Conservation (phyloP, 1,140 invertebrate species). For the Drosophila erecta region DNA sequence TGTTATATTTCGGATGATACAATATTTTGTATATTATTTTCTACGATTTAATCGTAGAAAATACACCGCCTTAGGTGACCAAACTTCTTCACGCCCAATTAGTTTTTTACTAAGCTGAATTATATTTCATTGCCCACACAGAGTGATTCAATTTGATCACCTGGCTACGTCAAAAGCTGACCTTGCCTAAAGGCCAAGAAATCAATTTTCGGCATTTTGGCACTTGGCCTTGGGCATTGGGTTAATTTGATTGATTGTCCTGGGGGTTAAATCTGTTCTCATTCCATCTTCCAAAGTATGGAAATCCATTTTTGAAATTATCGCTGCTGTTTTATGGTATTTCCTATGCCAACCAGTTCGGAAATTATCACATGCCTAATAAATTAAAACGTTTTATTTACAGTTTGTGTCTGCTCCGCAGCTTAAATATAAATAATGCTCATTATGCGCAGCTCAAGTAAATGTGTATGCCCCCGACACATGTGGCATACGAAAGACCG, state of each 20-base stretch:
- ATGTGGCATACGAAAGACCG: conserved; percentile 47
- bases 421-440: conserved; percentile 75
- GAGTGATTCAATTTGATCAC: conserved; percentile 35
- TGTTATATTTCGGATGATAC: too few relatives aligned
- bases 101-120: conserved; percentile 36
- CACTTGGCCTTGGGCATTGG: conserved; percentile 29
- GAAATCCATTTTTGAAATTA: conserved; percentile 17
- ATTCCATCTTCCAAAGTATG: neutral
- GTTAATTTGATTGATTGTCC: conserved; percentile 59
- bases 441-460: conserved; percentile 68
- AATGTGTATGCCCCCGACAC: conserved; percentile 50
- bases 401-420: conserved; percentile 58
- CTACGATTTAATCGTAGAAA: neutral
- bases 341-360: neutral
- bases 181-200: conserved; percentile 36
- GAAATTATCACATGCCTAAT: conserved; percentile 50
- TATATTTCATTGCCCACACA: conserved; percentile 12
- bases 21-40: neutral
- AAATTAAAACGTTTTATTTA: conserved; percentile 60
- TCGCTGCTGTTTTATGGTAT: neutral
- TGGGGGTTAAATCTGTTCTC: conserved; percentile 15
- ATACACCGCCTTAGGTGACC: neutral
- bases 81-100: conserved; percentile 25
- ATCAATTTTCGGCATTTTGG: conserved; percentile 33
- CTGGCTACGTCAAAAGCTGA: conserved; percentile 8